Conservation (phyloP, 2,113 vertebrate species). For the Rutilus rutilus region DNA sequence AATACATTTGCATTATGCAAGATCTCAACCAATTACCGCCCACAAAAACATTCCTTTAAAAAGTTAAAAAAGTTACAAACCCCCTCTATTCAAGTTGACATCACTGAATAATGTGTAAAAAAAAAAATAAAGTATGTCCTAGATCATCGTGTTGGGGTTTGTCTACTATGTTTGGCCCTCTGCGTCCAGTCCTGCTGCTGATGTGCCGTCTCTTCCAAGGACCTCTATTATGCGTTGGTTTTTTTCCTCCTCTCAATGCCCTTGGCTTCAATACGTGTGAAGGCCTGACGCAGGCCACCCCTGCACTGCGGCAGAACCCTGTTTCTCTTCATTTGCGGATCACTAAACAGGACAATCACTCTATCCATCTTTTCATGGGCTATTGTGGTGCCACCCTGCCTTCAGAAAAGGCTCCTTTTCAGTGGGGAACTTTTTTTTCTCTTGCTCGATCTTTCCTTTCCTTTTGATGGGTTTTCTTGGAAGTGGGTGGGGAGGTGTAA, state of each 20-base stretch:
- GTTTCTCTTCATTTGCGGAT: constrained; percentile 83
- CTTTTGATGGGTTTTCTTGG: constrained; percentile 53
- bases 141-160: constrained; percentile 71
- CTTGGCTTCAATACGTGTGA: constrained; percentile 83
- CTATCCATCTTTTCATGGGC: constrained; percentile 87
- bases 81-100: not conserved
- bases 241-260: constrained; percentile 82
- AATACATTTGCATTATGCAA: too few relatives aligned
- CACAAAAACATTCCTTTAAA: too few relatives aligned
- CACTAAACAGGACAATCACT: constrained; percentile 90
- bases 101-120: not conserved
- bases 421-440: constrained; percentile 74
- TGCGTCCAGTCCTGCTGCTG: constrained; percentile 43
- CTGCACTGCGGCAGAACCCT: constrained; percentile 74
- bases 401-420: constrained; percentile 83
- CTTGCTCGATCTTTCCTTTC: constrained; percentile 57
- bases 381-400: constrained; percentile 80
- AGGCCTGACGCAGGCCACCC: constrained; percentile 77
- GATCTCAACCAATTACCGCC: too few relatives aligned
- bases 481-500: constrained; percentile 66
- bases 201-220: constrained; percentile 65
- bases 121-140: not conserved
- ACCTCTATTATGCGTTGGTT: constrained; percentile 74
- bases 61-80: not conserved
- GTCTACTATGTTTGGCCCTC: constrained; percentile 73